Base-by-base conservation (phyloP, 2,113 vertebrate genomes). In the Helogale parvula region DNA sequence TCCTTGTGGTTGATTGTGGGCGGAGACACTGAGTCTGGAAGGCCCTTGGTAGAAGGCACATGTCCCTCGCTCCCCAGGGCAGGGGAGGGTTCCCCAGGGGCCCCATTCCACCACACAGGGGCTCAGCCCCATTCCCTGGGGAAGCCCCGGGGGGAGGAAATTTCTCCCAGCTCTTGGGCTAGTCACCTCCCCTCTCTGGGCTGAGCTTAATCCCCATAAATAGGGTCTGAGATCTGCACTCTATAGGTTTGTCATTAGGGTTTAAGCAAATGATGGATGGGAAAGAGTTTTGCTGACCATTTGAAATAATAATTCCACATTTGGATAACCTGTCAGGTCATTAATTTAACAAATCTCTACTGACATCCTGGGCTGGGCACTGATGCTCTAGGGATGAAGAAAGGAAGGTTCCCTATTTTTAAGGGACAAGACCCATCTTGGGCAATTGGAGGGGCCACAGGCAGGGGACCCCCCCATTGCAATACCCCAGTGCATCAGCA, bases 401-500 rank as follows among this genome's bases (percentile, higher is more conserved):
- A n/a, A 63, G 29, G 77, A 65, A 27, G 31, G 50, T 29, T 31
- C 47, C 65, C n/a, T 54, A 16, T 6, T 71, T 41, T 83, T 52
- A 27, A 94, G 65, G 76, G 31, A 50, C 17, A 85, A 76, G 85
- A 68, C 21, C 76, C 27, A 4, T 25, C 71, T 31, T 29, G 25
- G 47, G 65, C 27, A 31, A 57, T 0, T 11, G 35, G 25, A 0
- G 29, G 29, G 41, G 31, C 21, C 47, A 9, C 2, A 23, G 35
- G 45, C 5, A 0, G 50, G 47, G 27, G 29, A n/a, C 57, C 54
- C 52, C 77, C 83, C 29, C 35, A 8, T 33, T 91, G 95, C 89
- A 93, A 41, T 90, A 54, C 69, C 76, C 45, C 4, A 38, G 11
- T 11, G 0, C 4, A 13, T 76, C 97, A 90, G 87, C 95, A 98